Evolutionary conservation across 2,113 vertebrate genomes (phyloP).

Genomic region (Toxotes chatareus): DNA sequence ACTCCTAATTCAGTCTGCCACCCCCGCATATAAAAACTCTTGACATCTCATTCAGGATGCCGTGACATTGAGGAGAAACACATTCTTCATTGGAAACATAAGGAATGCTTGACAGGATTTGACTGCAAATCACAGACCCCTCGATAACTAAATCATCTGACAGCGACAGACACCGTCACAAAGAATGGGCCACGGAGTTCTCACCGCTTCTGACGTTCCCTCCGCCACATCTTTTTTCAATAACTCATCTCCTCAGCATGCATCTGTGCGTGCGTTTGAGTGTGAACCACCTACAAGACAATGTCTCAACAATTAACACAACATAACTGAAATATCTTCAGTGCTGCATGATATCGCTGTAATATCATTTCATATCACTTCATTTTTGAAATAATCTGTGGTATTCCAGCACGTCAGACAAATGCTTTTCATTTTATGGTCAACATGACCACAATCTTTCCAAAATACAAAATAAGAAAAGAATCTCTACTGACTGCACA

Average conservation of each 20-base stretch:
- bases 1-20: slow-evolving; percentile 44
- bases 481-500: slow-evolving; percentile 38
- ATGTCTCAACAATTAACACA: not conserved
- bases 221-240: not conserved
- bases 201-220: not conserved
- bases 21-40: slow-evolving; percentile 21
- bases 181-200: slow-evolving; percentile 13
- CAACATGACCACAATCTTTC: slow-evolving; percentile 6
- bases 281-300: not conserved
- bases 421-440: slow-evolving; percentile 17
- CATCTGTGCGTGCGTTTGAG: not conserved
- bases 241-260: slow-evolving; percentile 30
- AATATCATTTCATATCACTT: not conserved
- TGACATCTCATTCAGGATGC: slow-evolving; percentile 58
- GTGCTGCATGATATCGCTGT: not conserved
- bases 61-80: slow-evolving; percentile 34
- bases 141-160: slow-evolving; percentile 49
- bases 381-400: not conserved
- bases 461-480: slow-evolving; percentile 14
- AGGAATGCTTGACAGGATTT: slow-evolving; percentile 53
- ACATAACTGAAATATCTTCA: not conserved
- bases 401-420: not conserved
- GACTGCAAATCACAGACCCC: slow-evolving; percentile 43
- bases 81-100: slow-evolving; percentile 36
- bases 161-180: slow-evolving; percentile 42